phyloP scores from a whole-genome alignment of 92 coral and sea anemone genomes.

The Epizoanthus fatuus region DNA sequence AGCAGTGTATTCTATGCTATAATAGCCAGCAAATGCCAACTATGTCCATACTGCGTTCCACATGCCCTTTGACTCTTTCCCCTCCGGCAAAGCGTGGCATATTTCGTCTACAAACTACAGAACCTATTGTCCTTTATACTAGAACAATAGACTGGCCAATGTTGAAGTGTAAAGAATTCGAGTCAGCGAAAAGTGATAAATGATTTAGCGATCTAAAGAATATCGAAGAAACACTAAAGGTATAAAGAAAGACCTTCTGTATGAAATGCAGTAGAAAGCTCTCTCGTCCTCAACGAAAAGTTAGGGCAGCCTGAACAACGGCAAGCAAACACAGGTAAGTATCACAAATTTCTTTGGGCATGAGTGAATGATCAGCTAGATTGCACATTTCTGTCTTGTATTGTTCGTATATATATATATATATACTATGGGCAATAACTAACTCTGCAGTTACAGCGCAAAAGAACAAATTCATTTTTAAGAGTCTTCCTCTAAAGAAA shows the following conservation, averaged over 20 bases:
- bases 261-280: slow-evolving; percentile 1
- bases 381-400: neutral
- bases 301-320: neutral
- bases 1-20: neutral
- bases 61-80: slow-evolving; percentile 2
- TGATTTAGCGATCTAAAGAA: slow-evolving; percentile 26
- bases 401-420: neutral
- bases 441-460: slow-evolving; percentile 1
- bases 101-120: slow-evolving; percentile 8
- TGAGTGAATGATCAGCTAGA: neutral
- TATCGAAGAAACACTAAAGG: slow-evolving; percentile 22
- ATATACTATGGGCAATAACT: neutral
- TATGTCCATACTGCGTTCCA: neutral
- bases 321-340: slow-evolving; percentile 6
- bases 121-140: slow-evolving; percentile 18
- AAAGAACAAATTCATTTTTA: neutral
- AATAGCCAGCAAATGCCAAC: neutral
- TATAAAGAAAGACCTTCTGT: slow-evolving; percentile 24
- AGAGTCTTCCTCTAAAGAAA: too few relatives aligned
- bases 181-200: slow-evolving; percentile 40
- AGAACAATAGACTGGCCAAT: slow-evolving; percentile 5
- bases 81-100: slow-evolving; percentile 34
- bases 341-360: slow-evolving; percentile 3
- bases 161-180: slow-evolving; percentile 32
- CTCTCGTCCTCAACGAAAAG: neutral